phyloP scores from a whole-genome alignment of 37 sponge, comb jelly and placozoan genomes.

The Halichondria panicea region DNA sequence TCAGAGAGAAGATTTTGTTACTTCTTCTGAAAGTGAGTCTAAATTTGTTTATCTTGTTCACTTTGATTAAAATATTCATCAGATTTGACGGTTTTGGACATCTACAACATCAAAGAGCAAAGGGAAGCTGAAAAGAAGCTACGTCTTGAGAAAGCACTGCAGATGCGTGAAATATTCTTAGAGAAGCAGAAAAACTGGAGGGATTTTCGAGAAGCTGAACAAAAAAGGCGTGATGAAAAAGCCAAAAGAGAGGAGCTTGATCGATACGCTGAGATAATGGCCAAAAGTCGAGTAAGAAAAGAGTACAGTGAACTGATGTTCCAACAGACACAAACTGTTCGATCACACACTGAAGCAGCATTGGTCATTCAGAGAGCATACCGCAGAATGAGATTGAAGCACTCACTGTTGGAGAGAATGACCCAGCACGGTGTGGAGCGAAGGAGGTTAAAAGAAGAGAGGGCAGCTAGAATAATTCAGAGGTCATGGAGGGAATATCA shows the following conservation, averaged over 20 bases:
- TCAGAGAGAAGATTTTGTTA: not conserved
- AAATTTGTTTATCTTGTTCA: not conserved
- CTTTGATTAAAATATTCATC: not conserved
- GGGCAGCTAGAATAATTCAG: constrained; percentile 57
- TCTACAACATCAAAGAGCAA: constrained; percentile 7
- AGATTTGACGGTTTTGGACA: not conserved
- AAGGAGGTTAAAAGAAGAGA: constrained; percentile 13
- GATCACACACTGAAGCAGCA: constrained; percentile 55
- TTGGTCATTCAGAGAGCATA: constrained; percentile 62
- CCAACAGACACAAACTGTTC: constrained; percentile 35
- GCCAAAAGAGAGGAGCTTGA: constrained; percentile 42
- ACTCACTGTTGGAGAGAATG: not conserved
- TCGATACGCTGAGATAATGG: constrained; percentile 45
- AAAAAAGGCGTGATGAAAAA: constrained; percentile 64
- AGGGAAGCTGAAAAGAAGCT: constrained; percentile 3
- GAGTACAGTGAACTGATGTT: constrained; percentile 35
- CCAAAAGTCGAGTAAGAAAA: constrained; percentile 48
- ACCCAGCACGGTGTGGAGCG: not conserved
- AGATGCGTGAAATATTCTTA: constrained; percentile 52
- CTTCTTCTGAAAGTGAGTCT: not conserved
- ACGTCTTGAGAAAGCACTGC: constrained; percentile 56
- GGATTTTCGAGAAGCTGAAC: constrained; percentile 52
- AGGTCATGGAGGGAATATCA: constrained; percentile 43
- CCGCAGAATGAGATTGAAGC: constrained; percentile 15
- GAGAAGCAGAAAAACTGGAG: constrained; percentile 48